phyloP scores from a whole-genome alignment of 2,113 vertebrate genomes.

The Muntiacus reevesi region DNA sequence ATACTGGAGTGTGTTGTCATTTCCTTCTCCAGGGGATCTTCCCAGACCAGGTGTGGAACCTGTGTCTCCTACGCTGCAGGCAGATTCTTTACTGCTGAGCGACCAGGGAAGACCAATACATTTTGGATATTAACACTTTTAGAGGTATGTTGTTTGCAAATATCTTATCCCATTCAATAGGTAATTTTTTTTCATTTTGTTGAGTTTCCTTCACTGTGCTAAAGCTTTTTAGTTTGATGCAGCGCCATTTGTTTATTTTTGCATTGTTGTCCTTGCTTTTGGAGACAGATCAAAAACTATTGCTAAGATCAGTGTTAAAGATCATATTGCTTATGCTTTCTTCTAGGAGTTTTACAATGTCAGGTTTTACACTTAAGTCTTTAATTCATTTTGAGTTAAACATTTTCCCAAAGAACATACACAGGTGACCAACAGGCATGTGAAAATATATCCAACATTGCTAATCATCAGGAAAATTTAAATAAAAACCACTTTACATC shows the following conservation, averaged over 20 bases:
- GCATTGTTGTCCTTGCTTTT: neutral
- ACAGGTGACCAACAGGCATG: neutral
- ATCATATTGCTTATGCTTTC: neutral
- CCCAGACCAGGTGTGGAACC: neutral
- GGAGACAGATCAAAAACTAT: neutral
- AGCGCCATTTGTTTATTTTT: neutral
- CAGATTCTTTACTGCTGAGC: neutral
- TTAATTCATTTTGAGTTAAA: neutral
- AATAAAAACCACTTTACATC: neutral
- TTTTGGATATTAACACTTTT: neutral
- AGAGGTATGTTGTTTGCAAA: neutral
- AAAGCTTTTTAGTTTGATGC: neutral
- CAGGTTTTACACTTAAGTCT: neutral
- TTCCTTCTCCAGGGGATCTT: neutral
- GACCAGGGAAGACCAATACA: neutral
- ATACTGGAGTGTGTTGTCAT: neutral
- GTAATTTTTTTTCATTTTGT: neutral
- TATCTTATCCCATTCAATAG: neutral
- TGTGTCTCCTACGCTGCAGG: neutral
- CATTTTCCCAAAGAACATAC: neutral
- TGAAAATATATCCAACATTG: neutral
- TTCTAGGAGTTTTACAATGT: neutral
- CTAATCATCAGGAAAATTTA: neutral
- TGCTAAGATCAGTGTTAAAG: neutral
- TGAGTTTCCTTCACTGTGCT: neutral